Evolutionary conservation across 2,888 invertebrate genomes (phyloP), one percentile per base, ranked within the genome.

Genomic region (Morinoia aosen): DNA sequence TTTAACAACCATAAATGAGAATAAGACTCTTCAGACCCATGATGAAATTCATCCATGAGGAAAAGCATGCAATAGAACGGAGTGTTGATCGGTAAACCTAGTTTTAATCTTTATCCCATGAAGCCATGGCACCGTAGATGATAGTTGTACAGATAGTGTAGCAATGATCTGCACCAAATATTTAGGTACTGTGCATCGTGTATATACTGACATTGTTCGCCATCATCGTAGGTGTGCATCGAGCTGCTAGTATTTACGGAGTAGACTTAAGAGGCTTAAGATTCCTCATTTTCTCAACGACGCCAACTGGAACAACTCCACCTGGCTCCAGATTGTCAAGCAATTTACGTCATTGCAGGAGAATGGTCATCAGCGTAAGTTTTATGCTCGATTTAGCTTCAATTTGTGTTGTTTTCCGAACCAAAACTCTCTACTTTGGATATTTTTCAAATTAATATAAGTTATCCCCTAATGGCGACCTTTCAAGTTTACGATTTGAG

Each of bases 201-300:
- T 76, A 76, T 33, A 76, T 76, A 76, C 76, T 76, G 76, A 76
- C 76, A 76, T 76, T 76, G 76, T 76, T 76, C 76, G 76, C 76
- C 33, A 76, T 76, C 76, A 76, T 76, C 76, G 76, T 76, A 76
- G 76, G 76, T 76, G 76, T 33, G 76, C 76, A 76, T 76, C 76
- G 76, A 76, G 33, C 76, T 76, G 76, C 76, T 16, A 76, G 25
- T 8, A 7, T 76, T 76, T 76, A 76, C 8, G 76, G 25, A 76
- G 76, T 76, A 76, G 76, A 76, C 76, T 33, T 76, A 48, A 48
- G 48, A 48, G n/a, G n/a, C 48, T 48, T 48, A 76, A 76, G 76
- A 76, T 76, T 25, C 76, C 76, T 76, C 8, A 16, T 1, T 0
- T 33, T 76, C 19, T 76, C 76, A 33, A 76, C 76, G 33, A 16